These are phyloP conservation scores for Brachystomella parvula DNA, from an alignment of 1,140 invertebrate genomes.

Conservation along the genomic window DNA sequence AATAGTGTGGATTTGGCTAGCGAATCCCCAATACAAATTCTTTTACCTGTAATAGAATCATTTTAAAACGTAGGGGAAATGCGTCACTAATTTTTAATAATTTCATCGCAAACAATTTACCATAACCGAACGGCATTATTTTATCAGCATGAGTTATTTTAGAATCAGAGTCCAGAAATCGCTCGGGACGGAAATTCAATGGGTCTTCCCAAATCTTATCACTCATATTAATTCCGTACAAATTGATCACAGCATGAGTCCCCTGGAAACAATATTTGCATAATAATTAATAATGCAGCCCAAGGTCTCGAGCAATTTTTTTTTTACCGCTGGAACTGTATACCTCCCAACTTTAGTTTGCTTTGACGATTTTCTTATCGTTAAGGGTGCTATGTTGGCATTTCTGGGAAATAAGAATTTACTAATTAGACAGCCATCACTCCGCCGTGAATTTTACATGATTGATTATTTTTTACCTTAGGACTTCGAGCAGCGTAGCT, in stretches of 20 bases:
- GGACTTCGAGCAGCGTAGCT: constrained; percentile 24
- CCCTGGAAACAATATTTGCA: constrained; percentile 49
- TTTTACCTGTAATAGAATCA: constrained; percentile 52
- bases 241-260: constrained; percentile 73
- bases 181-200: constrained; percentile 62
- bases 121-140: not conserved
- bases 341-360: not conserved
- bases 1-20: constrained; percentile 64
- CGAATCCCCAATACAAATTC: constrained; percentile 66
- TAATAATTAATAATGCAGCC: too few relatives aligned
- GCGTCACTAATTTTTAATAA: too few relatives aligned
- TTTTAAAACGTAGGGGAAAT: too few relatives aligned
- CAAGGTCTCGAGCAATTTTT: too few relatives aligned
- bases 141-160: not conserved
- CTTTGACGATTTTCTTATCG: not conserved
- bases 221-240: constrained; percentile 63
- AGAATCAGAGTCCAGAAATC: constrained; percentile 52
- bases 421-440: too few relatives aligned
- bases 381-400: not conserved
- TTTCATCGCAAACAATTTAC: not conserved
- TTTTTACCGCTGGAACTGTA: not conserved
- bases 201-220: constrained; percentile 60
- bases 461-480: not conserved
- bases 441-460: not conserved
- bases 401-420: not conserved